Percentiles rank a stretch among this genome's conserved stretches.
Conservation (phyloP, 30 jellyfish, hydroid and myxozoan species). For the Phacellophora camtschatica region DNA sequence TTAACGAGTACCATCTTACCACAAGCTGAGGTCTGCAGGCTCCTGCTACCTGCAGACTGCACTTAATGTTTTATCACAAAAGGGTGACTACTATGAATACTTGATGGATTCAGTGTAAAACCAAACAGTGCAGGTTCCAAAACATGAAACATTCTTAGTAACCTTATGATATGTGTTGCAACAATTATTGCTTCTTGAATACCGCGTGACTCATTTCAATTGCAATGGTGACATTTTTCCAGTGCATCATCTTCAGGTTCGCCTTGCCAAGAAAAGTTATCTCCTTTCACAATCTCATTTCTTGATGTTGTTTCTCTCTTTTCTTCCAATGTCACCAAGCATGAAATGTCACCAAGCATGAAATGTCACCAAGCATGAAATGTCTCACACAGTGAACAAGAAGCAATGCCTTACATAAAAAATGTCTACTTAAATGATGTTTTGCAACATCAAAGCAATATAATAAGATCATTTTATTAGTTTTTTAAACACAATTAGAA, state of each 20-base stretch:
- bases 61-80: not conserved
- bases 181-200: slow-evolving; percentile 9
- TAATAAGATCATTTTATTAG: too few species aligned
- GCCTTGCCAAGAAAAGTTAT: not conserved
- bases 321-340: too few species aligned
- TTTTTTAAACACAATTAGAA: too few species aligned
- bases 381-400: too few species aligned
- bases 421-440: too few species aligned
- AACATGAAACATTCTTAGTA: slow-evolving; percentile 1
- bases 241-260: not conserved
- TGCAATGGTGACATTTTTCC: too few species aligned
- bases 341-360: too few species aligned
- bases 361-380: too few species aligned
- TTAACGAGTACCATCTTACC: slow-evolving; percentile 40
- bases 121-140: slow-evolving; percentile 25
- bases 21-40: not conserved
- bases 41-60: not conserved
- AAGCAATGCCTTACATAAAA: too few species aligned
- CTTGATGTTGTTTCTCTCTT: too few species aligned
- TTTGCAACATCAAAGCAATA: too few species aligned
- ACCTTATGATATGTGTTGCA: not conserved
- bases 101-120: slow-evolving; percentile 23
- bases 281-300: too few species aligned
- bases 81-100: slow-evolving; percentile 28
- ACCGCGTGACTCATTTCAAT: slow-evolving; percentile 22